phyloP scores from a whole-genome alignment of 2,888 invertebrate genomes.

The Hydrotaea cyrtoneurina region DNA sequence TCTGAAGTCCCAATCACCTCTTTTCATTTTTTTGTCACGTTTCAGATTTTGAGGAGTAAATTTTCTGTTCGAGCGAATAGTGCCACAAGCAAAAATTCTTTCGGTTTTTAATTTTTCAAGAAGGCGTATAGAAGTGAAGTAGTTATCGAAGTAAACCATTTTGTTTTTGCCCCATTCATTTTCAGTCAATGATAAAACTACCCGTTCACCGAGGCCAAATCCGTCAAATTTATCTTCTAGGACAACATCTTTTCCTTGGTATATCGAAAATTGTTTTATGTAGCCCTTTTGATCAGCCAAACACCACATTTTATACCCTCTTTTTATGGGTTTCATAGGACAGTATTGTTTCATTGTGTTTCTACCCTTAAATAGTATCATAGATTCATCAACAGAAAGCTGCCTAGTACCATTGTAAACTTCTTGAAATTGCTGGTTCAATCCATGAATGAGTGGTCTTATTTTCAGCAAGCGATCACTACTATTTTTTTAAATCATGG shows the following conservation, averaged over 20 bases:
- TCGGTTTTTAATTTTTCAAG: conserved; percentile 46
- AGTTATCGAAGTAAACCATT: conserved; percentile 50
- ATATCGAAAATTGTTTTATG: no score
- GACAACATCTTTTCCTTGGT: conserved; percentile 39
- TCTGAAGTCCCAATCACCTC: conserved; percentile 23
- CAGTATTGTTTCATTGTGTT: conserved; percentile 29
- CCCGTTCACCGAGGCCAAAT: conserved; percentile 33
- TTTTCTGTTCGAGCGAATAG: conserved; percentile 45
- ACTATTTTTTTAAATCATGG: no score
- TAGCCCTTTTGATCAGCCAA: conserved; percentile 34
- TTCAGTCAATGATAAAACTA: conserved; percentile 29
- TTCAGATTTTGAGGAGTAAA: conserved; percentile 36
- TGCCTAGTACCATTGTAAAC: neutral
- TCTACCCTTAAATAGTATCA: conserved; percentile 47
- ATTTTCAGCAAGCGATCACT: no score
- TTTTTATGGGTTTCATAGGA: conserved; percentile 27
- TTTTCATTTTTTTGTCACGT: conserved; percentile 42
- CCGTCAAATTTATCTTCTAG: conserved; percentile 40
- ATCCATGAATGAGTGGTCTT: no score
- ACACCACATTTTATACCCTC: no score
- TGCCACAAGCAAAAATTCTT: conserved; percentile 43
- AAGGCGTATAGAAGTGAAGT: conserved; percentile 57
- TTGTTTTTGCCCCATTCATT: conserved; percentile 41
- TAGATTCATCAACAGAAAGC: conserved; percentile 45
- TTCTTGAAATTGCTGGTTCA: no score